phyloP scores from a whole-genome alignment of 2,888 invertebrate species.

The Caenorhabditis becei region DNA sequence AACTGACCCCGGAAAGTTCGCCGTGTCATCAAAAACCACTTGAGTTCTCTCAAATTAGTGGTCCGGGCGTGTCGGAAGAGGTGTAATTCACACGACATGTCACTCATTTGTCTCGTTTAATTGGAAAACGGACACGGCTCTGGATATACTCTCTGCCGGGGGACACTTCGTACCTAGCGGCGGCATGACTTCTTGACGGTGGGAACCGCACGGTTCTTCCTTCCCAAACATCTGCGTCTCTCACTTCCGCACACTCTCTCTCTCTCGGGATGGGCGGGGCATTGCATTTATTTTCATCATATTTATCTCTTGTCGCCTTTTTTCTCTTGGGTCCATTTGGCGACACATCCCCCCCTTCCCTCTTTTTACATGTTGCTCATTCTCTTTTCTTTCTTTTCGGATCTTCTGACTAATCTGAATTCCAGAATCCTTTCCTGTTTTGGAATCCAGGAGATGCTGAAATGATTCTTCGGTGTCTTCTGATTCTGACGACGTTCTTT shows the following conservation, averaged over 20 bases:
- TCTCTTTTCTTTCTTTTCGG: neutral
- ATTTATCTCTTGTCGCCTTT: conserved; percentile 27
- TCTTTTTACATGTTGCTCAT: conserved; percentile 10
- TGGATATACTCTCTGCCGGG: neutral
- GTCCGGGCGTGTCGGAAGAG: conserved; percentile 12
- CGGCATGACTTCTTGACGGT: conserved; percentile 22
- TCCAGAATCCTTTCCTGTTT: neutral
- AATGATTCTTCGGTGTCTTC: conserved; percentile 22
- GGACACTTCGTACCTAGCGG: neutral
- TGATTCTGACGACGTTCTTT: too few species aligned
- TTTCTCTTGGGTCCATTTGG: conserved; percentile 23
- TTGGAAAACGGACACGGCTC: conserved; percentile 52
- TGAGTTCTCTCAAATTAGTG: conserved; percentile 32
- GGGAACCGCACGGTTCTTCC: conserved; percentile 34
- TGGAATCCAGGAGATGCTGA: conserved; percentile 23
- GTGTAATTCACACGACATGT: conserved; percentile 44
- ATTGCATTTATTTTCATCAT: conserved; percentile 49
- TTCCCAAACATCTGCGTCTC: conserved; percentile 31
- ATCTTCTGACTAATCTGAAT: too few species aligned
- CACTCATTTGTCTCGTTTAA: conserved; percentile 58
- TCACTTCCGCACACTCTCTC: neutral
- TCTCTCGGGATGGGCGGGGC: conserved; percentile 1
- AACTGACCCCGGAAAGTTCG: too few species aligned
- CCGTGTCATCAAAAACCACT: too few species aligned
- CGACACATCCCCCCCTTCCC: neutral